These are phyloP conservation scores for Itoplectis maculator DNA, from an alignment of 2,888 invertebrate species.

Conservation along the genomic window DNA sequence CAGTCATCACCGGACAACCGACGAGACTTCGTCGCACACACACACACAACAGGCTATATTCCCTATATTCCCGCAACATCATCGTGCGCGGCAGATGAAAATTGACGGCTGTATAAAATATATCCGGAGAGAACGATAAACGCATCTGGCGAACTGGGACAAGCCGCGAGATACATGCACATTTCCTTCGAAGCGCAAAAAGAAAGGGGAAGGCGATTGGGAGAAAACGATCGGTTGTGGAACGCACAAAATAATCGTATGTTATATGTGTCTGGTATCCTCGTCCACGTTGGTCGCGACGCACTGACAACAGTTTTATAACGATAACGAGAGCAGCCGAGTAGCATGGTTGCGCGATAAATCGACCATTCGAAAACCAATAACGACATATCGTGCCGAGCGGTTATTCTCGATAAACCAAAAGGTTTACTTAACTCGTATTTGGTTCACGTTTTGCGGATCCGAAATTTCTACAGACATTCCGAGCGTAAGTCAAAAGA, in stretches of 20 bases:
- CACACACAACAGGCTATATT: conserved; percentile 1
- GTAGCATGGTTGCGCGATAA: conserved; percentile 28
- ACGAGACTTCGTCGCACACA: conserved; percentile 37
- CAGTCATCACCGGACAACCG: conserved; percentile 52
- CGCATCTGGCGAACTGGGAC: conserved; percentile 56
- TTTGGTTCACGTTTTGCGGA: conserved; percentile 4
- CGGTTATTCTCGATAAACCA: conserved; percentile 39
- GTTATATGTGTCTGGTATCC: conserved; percentile 26
- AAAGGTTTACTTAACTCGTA: background rate
- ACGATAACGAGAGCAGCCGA: conserved; percentile 42
- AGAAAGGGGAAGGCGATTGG: conserved; percentile 35
- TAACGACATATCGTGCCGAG: conserved; percentile 2
- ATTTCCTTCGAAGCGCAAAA: conserved; percentile 8
- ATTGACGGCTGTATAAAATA: conserved; percentile 53
- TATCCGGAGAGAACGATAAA: conserved; percentile 64
- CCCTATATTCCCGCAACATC: conserved; percentile 13
- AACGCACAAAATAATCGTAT: conserved; percentile 47
- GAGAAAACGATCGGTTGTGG: conserved; percentile 52
- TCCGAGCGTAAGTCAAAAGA: background rate
- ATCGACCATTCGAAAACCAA: conserved; percentile 33
- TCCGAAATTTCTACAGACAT: background rate
- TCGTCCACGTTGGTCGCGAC: background rate
- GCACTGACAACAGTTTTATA: conserved; percentile 23
- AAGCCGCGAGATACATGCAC: conserved; percentile 40
- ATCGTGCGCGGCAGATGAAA: conserved; percentile 43